Evolutionary conservation across 2,113 vertebrate genomes (phyloP).

Genomic region (Nothobranchius kuhntae): DNA sequence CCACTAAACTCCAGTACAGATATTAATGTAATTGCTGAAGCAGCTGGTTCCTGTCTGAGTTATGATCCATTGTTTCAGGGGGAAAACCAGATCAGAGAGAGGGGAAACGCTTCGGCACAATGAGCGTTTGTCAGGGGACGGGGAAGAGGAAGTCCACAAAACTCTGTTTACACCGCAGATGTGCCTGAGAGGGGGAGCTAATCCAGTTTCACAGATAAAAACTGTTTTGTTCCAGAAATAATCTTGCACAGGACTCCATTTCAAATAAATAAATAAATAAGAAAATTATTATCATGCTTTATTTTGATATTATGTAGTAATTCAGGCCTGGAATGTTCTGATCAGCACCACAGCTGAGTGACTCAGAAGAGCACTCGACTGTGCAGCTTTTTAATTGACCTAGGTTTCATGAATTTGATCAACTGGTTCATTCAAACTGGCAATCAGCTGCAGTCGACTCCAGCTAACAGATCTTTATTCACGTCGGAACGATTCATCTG

Average conservation of each 20-base stretch:
- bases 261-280: no score
- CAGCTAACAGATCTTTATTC: no score
- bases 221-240: no score
- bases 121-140: constrained; percentile 40
- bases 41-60: constrained; percentile 67
- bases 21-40: constrained; percentile 64
- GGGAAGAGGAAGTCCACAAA: constrained; percentile 52
- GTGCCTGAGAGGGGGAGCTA: background rate
- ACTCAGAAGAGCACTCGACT: background rate
- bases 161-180: constrained; percentile 35
- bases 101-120: constrained; percentile 31
- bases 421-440: constrained; percentile 2
- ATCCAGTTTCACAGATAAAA: background rate
- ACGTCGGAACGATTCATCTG: no score
- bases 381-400: background rate
- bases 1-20: constrained; percentile 59
- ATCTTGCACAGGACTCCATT: no score
- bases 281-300: no score
- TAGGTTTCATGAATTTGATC: background rate
- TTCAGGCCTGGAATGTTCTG: no score
- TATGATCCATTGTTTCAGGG: constrained; percentile 62
- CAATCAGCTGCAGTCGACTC: background rate
- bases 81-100: background rate
- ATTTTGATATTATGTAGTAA: no score
- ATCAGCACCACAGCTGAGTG: no score